Evolutionary conservation across 2,888 invertebrate genomes (phyloP).

Genomic region (Hartigia nigra): DNA sequence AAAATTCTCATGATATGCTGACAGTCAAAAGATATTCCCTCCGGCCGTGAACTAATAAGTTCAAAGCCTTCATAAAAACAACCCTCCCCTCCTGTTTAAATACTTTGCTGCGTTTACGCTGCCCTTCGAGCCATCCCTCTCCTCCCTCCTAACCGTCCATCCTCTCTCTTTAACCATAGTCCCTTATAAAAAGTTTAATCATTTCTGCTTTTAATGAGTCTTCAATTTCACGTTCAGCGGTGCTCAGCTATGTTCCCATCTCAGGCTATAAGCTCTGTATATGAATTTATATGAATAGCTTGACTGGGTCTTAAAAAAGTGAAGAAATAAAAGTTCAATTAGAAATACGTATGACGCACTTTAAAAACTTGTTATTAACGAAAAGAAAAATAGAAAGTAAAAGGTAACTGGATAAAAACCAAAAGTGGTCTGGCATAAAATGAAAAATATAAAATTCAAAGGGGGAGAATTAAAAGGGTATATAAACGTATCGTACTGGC

Average conservation of each 20-base stretch:
- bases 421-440: not conserved
- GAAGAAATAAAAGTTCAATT: not conserved
- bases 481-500: not conserved
- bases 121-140: conserved; percentile 5
- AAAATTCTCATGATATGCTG: conserved; percentile 28
- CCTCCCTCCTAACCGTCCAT: not conserved
- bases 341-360: not conserved
- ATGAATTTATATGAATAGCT: not conserved
- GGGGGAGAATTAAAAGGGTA: not conserved
- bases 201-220: conserved; percentile 27
- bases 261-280: not conserved
- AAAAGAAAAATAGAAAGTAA: not conserved
- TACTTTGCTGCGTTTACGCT: conserved; percentile 26
- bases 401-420: not conserved
- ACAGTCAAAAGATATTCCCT: conserved; percentile 33
- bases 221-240: conserved; percentile 20
- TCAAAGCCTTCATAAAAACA: conserved; percentile 36
- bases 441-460: not conserved
- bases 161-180: conserved; percentile 5
- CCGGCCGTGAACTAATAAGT: conserved; percentile 36
- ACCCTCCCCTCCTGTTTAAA: conserved; percentile 38
- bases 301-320: not conserved
- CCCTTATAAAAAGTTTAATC: conserved; percentile 29
- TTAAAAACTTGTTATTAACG: not conserved
- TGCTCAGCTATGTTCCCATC: not conserved